Evolutionary conservation across 2,888 invertebrate species (phyloP), one percentile per base, ranked within the genome.

Genomic region (Drosophila melanosoma): DNA sequence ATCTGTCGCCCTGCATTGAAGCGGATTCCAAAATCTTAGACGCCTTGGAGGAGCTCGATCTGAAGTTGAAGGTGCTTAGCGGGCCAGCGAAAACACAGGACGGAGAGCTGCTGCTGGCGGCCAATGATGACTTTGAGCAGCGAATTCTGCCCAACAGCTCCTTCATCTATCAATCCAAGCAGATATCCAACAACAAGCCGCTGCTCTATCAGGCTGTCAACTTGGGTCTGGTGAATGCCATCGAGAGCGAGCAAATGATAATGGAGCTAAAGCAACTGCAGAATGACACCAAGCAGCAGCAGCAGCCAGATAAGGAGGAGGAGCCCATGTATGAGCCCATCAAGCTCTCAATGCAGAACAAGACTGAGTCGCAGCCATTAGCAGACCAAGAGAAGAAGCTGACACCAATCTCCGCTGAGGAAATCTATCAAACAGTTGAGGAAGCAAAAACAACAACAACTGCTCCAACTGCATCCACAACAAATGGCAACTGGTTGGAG

Each of bases 101-200:
- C 3, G 71, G 54, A 0, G 79, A 79, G 38, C 69, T 91, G 29
- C 29, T 83, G 6, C 59, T 87, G n/a, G 75, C 69, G 0, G 63
- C 80, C 20, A 80, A 85, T 33, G 90, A 89, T 75, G 92, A 92
- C 60, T 90, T 91, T 49, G 91, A 91, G 54, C 87, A 87, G 60
- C 84, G 91, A 17, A 93, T 95, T 64, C 94, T 94, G 81, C 95
- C 96, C 2, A 96, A 96, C 86, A 94, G 94, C 76, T 96, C 96
- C 6, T 96, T 96, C 91, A 92, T 96, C 42, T 96, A 95, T 94
- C 94, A 95, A 66, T 91, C 94, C 32, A 92, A 90, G 62, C 90
- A 90, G 69, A 83, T 88, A 20, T 83, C 81, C 40, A 82, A 83
- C 36, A 87, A 86, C 54, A 78, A 91, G 65, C 57, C 82, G 42